Evolutionary conservation across 1,140 invertebrate species (phyloP).

Genomic region (Musca domestica): DNA sequence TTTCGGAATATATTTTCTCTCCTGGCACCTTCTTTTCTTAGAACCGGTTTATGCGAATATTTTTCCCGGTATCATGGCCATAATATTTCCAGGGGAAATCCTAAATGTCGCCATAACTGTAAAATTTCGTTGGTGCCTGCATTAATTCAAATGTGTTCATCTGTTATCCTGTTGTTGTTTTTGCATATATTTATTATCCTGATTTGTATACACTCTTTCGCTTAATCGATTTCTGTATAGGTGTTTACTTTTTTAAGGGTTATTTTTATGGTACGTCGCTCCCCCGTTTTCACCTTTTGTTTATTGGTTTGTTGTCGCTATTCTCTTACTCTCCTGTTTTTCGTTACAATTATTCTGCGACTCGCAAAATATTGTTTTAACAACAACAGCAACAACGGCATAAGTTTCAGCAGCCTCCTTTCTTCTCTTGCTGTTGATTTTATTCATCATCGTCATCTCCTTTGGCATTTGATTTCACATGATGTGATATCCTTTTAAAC

Average conservation of each 20-base stretch:
- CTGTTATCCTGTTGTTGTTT: neutral
- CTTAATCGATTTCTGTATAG: constrained; percentile 16
- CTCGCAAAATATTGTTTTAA: neutral
- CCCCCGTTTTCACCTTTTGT: neutral
- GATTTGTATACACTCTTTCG: neutral
- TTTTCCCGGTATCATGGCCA: too few relatives aligned
- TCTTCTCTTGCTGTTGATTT: too few relatives aligned
- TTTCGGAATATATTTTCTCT: too few relatives aligned
- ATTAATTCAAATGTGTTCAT: neutral
- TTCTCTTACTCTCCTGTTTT: neutral
- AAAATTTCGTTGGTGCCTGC: too few relatives aligned
- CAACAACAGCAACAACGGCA: neutral
- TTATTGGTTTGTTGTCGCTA: neutral
- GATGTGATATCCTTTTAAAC: neutral
- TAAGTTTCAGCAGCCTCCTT: too few relatives aligned
- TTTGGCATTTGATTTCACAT: too few relatives aligned
- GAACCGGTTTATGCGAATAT: too few relatives aligned
- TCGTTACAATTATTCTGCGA: neutral
- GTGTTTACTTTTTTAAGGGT: constrained; percentile 12
- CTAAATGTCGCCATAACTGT: too few relatives aligned
- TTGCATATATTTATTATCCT: neutral
- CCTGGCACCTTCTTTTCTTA: too few relatives aligned
- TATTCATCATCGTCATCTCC: too few relatives aligned
- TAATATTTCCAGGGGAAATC: too few relatives aligned
- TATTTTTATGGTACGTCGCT: constrained; percentile 7